These are phyloP conservation scores for Drosophila paranaensis DNA, from an alignment of 2,888 invertebrate species.

Conservation along the genomic window DNA sequence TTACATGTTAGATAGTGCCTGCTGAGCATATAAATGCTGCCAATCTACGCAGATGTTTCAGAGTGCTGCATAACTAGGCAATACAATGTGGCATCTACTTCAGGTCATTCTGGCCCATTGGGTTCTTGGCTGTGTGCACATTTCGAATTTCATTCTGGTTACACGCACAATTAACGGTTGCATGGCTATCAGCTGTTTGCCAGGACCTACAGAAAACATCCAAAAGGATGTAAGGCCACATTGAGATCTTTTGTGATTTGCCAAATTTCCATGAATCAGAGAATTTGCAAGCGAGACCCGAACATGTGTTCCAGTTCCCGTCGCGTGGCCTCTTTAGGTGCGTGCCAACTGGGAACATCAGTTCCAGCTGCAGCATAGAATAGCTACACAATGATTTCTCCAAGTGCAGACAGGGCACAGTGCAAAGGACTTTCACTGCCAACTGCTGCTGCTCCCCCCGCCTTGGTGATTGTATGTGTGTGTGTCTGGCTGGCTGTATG, in stretches of 20 bases:
- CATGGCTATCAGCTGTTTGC: slow-evolving; percentile 71
- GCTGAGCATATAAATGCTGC: slow-evolving; percentile 9
- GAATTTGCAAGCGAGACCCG: slow-evolving; percentile 43
- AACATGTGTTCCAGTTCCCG: slow-evolving; percentile 65
- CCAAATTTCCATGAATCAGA: slow-evolving; percentile 49
- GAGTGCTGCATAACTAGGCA: slow-evolving; percentile 8
- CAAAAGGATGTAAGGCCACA: neutral
- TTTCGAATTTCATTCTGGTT: slow-evolving; percentile 51
- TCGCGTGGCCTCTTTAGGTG: slow-evolving; percentile 48
- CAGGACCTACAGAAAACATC: slow-evolving; percentile 18
- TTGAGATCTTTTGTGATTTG: slow-evolving; percentile 34
- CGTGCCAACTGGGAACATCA: slow-evolving; percentile 44
- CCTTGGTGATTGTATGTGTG: slow-evolving; percentile 3
- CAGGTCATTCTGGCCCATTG: slow-evolving; percentile 48
- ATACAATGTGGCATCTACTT: slow-evolving; percentile 16
- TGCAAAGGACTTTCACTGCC: slow-evolving; percentile 83
- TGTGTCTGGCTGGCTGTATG: slow-evolving; percentile 42
- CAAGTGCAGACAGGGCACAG: slow-evolving; percentile 70
- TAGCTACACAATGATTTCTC: slow-evolving; percentile 62
- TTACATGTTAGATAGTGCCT: neutral
- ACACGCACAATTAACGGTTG: slow-evolving; percentile 68
- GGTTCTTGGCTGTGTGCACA: slow-evolving; percentile 29
- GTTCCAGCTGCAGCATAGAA: slow-evolving; percentile 52
- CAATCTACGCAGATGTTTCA: slow-evolving; percentile 44
- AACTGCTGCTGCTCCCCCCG: slow-evolving; percentile 54